phyloP scores from a whole-genome alignment of 2,113 vertebrate species.

The Dendropsophus ebraccatus region DNA sequence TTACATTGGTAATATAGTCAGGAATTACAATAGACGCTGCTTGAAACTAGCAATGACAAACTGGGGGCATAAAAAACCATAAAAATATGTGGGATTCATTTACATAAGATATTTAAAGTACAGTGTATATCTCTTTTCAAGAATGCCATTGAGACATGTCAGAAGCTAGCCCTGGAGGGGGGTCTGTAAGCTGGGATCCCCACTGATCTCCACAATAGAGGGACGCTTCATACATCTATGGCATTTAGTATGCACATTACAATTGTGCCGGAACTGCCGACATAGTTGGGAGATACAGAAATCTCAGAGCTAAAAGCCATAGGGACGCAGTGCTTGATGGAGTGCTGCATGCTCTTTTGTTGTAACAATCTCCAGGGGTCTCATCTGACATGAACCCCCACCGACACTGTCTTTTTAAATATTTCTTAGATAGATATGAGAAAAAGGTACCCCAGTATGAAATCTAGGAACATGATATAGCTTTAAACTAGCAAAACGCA shows the following conservation, averaged over 20 bases:
- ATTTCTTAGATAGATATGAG: too few species aligned
- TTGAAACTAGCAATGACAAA: constrained; percentile 6
- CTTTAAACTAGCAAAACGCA: too few species aligned
- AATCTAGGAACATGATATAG: too few species aligned
- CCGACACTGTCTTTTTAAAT: too few species aligned
- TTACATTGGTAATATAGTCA: background rate
- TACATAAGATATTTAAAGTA: background rate
- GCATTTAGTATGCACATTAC: background rate
- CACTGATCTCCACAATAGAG: background rate
- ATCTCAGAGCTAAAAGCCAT: background rate
- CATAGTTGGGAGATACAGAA: background rate
- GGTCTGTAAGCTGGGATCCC: background rate
- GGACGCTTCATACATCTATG: background rate
- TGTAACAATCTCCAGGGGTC: background rate
- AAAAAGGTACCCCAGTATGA: too few species aligned
- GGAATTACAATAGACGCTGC: background rate
- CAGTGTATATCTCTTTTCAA: background rate
- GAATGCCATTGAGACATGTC: background rate
- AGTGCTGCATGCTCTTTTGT: background rate
- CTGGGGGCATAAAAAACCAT: background rate
- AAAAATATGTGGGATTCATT: background rate
- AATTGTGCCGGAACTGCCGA: too few species aligned
- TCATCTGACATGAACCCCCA: too few species aligned
- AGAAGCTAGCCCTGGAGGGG: background rate
- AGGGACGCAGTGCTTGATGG: background rate